These are phyloP conservation scores for Apis laboriosa DNA, from an alignment of 1,140 invertebrate genomes.

Conservation along the genomic window DNA sequence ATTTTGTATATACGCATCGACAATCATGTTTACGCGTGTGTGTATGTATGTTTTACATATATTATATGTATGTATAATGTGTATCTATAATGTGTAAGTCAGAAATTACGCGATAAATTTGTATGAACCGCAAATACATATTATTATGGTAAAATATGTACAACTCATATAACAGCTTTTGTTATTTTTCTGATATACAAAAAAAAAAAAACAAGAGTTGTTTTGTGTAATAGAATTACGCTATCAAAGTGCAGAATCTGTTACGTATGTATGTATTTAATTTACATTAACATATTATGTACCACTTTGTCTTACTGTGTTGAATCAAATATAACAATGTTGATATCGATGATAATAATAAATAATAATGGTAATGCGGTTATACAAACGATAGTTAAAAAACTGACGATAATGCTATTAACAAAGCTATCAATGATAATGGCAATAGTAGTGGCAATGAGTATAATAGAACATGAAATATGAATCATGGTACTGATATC, in stretches of 20 bases:
- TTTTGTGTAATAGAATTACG: background rate
- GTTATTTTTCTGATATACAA: background rate
- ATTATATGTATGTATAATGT: conserved; percentile 39
- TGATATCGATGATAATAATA: conserved; percentile 5
- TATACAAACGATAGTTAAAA: background rate
- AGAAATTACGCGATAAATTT: conserved; percentile 20
- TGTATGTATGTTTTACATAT: conserved; percentile 28
- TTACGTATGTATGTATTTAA: conserved; percentile 75
- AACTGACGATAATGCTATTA: conserved; percentile 13
- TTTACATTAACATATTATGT: conserved; percentile 76
- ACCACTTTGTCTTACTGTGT: conserved; percentile 72
- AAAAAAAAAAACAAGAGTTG: background rate
- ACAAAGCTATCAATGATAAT: conserved; percentile 1
- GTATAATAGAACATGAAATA: conserved; percentile 32
- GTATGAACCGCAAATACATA: background rate
- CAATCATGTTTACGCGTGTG: conserved; percentile 65
- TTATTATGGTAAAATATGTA: conserved; percentile 6
- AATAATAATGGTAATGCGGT: background rate
- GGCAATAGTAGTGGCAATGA: conserved; percentile 38
- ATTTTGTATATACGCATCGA: conserved; percentile 53
- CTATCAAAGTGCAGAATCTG: conserved; percentile 62
- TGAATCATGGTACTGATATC: conserved; percentile 55
- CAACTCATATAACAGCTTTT: conserved; percentile 7
- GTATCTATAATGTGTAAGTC: conserved; percentile 5
- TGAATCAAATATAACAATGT: conserved; percentile 64